phyloP scores from a whole-genome alignment of 2,888 invertebrate genomes.

The Apamea anceps region DNA sequence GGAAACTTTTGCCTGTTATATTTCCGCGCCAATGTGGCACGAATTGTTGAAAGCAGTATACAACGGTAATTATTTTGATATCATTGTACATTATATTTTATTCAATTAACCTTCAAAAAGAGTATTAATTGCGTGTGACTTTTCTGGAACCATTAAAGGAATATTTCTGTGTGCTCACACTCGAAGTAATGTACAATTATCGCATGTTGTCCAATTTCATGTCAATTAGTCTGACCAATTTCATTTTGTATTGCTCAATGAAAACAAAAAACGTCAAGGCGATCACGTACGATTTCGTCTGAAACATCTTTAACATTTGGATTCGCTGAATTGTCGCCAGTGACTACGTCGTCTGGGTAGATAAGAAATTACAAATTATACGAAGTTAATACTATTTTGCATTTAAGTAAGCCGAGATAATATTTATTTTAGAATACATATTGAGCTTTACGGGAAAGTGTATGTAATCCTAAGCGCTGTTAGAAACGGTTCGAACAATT shows the following conservation, averaged over 20 bases:
- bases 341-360: constrained; percentile 72
- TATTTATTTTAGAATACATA: constrained; percentile 75
- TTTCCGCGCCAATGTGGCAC: neutral
- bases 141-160: constrained; percentile 1
- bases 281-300: constrained; percentile 41
- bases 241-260: neutral
- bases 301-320: constrained; percentile 65
- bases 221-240: constrained; percentile 8
- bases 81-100: constrained; percentile 1
- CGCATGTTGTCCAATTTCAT: neutral
- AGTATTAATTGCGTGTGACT: neutral
- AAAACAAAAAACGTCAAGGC: constrained; percentile 3
- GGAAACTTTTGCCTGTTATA: neutral
- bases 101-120: neutral
- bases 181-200: constrained; percentile 19
- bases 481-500: neutral
- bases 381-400: constrained; percentile 80
- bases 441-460: constrained; percentile 35
- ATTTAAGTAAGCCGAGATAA: constrained; percentile 76
- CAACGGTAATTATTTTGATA: neutral
- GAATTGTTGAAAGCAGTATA: neutral
- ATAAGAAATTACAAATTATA: constrained; percentile 81
- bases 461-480: neutral
- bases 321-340: constrained; percentile 64
- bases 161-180: neutral